Percentiles rank a stretch among this genome's conserved stretches.
Evolutionary conservation across 2,113 vertebrate genomes (phyloP).

Genomic region (Phodopus roborovskii): DNA sequence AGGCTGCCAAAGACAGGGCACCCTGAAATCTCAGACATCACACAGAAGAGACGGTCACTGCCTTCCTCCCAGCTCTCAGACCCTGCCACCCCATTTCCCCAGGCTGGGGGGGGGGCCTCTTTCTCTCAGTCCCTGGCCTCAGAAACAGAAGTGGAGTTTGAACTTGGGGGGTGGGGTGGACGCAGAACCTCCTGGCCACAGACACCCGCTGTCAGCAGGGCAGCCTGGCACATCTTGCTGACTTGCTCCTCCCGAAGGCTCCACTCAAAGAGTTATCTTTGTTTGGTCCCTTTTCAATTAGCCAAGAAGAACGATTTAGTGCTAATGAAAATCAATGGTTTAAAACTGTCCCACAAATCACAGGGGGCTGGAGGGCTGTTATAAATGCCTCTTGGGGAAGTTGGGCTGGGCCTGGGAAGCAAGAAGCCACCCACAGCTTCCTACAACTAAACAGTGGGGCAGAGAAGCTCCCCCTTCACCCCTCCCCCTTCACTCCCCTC

Average conservation of each 20-base stretch:
- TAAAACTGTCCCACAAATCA: constrained; percentile 68
- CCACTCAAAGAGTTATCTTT: not conserved
- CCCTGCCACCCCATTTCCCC: not conserved
- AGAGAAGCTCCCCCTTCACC: not conserved
- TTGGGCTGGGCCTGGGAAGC: not conserved
- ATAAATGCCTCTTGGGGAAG: constrained; percentile 65
- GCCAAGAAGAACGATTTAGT: constrained; percentile 76
- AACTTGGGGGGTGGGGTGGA: not conserved
- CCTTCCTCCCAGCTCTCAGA: not conserved
- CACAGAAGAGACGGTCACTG: not conserved
- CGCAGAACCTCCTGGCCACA: not conserved
- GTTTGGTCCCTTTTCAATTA: constrained; percentile 79
- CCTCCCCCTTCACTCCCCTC: too few relatives aligned
- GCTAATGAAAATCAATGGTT: constrained; percentile 71
- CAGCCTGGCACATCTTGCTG: not conserved
- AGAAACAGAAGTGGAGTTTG: not conserved
- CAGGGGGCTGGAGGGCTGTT: constrained; percentile 49
- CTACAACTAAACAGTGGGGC: too few relatives aligned
- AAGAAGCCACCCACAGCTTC: not conserved
- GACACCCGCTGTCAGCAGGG: constrained; percentile 8
- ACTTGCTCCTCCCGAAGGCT: constrained; percentile 62
- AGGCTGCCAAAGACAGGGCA: not conserved
- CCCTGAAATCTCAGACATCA: rapidly evolving
- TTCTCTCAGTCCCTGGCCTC: not conserved
- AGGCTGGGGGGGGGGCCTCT: not conserved